A percentile compares a stretch with the other conserved stretches of the same genome.
phyloP scores from a whole-genome alignment of 1,140 invertebrate genomes.

The Drosophila biarmipes region DNA sequence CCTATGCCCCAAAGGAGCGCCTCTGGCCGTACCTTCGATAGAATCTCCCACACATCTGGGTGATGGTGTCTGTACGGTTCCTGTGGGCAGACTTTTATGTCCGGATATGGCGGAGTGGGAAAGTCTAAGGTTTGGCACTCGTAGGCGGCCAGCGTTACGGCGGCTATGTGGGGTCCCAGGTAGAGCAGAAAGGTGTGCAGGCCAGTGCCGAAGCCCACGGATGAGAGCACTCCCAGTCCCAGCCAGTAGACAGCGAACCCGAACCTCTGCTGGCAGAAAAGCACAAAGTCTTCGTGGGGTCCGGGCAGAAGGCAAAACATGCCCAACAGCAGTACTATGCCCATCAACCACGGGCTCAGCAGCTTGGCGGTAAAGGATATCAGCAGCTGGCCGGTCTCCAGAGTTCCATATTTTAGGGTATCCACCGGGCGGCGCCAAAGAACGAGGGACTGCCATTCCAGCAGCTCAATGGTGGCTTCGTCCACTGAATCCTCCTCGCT shows the following conservation, averaged over 20 bases:
- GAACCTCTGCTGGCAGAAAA: conserved; percentile 83
- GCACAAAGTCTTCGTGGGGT: conserved; percentile 83
- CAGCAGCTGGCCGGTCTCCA: conserved; percentile 88
- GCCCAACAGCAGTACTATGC: conserved; percentile 51
- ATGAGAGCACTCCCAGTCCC: conserved; percentile 97
- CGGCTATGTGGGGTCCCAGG: conserved; percentile 95
- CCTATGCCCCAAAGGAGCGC: conserved; percentile 99
- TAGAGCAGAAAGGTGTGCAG: conserved; percentile 99
- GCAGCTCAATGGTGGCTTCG: conserved; percentile 7
- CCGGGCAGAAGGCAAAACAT: conserved; percentile 80
- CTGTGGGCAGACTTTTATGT: conserved; percentile 92
- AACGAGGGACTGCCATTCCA: conserved; percentile 89
- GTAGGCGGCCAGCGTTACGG: conserved; percentile 98
- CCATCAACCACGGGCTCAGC: conserved; percentile 85
- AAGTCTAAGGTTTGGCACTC: conserved; percentile 98
- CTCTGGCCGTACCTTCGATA: conserved; percentile 96
- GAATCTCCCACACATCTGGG: conserved; percentile 92
- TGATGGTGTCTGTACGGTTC: conserved; percentile 86
- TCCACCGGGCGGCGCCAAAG: conserved; percentile 93
- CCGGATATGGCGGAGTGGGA: conserved; percentile 95
- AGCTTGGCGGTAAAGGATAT: conserved; percentile 85
- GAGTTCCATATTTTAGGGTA: conserved; percentile 93
- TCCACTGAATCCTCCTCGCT: conserved; percentile 2
- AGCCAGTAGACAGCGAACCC: conserved; percentile 96
- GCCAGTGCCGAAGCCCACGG: conserved; percentile 98